Percentiles rank a stretch among this genome's conserved stretches.
Conservation (phyloP, 2,113 vertebrate species). For the Ariopsis seemanni region DNA sequence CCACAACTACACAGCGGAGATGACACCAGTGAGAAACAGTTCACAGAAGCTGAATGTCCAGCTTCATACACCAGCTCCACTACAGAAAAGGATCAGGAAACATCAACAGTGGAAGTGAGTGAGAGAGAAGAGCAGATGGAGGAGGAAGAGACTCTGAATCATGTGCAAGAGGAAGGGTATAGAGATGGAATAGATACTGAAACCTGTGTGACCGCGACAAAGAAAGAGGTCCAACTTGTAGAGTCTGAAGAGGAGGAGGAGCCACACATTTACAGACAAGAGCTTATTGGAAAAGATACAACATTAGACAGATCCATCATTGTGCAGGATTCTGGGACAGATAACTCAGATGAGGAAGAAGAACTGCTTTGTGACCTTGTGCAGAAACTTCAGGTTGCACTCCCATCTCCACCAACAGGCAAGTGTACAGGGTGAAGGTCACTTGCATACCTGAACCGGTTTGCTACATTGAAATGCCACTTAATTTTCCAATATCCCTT, state of each 20-base stretch:
- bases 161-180: not conserved
- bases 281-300: slow-evolving; percentile 10
- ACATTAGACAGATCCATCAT: not conserved
- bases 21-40: slow-evolving; percentile 12
- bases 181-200: slow-evolving; percentile 19
- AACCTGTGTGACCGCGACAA: not conserved
- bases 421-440: slow-evolving; percentile 29
- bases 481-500: not conserved
- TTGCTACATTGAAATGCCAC: not conserved
- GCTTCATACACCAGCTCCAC: slow-evolving; percentile 1
- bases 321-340: slow-evolving; percentile 42
- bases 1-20: not conserved
- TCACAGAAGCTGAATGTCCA: not conserved
- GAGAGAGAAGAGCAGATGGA: not conserved
- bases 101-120: not conserved
- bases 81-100: slow-evolving; percentile 1
- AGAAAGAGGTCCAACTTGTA: not conserved
- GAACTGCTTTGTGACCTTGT: slow-evolving; percentile 69
- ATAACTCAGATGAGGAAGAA: slow-evolving; percentile 49
- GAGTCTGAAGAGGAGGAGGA: slow-evolving; percentile 4
- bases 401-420: slow-evolving; percentile 71
- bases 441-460: not conserved
- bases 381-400: slow-evolving; percentile 67
- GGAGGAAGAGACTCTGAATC: slow-evolving; percentile 21
- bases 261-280: not conserved